Evolutionary conservation across 2,113 vertebrate species (phyloP).

Genomic region (Myodes glareolus): DNA sequence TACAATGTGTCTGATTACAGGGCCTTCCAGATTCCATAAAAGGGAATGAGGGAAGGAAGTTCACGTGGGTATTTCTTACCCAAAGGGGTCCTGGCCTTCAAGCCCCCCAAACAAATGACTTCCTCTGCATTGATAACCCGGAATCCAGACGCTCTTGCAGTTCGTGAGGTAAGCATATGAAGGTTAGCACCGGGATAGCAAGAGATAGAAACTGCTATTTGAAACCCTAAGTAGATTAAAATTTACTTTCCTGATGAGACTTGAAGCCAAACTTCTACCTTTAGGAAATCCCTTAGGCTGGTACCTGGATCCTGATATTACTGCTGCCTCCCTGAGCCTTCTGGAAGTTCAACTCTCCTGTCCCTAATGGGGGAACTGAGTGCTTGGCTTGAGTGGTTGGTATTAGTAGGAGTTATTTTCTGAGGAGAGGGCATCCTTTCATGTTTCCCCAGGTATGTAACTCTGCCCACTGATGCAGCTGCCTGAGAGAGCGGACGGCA

Average conservation of each 20-base stretch:
- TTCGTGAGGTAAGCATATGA: background rate
- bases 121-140: background rate
- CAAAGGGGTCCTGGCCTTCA: background rate
- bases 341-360: background rate
- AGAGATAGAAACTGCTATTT: constrained; percentile 20
- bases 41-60: background rate
- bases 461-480: background rate
- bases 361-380: background rate
- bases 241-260: background rate
- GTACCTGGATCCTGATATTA: background rate
- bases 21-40: background rate
- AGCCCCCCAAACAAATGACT: background rate
- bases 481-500: background rate
- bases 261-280: background rate
- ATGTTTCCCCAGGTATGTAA: background rate
- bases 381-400: background rate
- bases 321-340: background rate
- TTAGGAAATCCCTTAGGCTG: background rate
- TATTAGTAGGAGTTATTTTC: background rate
- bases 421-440: background rate
- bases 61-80: background rate
- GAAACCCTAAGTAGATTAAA: background rate
- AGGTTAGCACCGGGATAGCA: background rate
- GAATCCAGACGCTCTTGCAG: background rate
- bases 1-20: background rate